Percentiles rank a stretch among this genome's conserved stretches.
phyloP scores from a whole-genome alignment of 1,140 invertebrate species.

The Drosophila tani region DNA sequence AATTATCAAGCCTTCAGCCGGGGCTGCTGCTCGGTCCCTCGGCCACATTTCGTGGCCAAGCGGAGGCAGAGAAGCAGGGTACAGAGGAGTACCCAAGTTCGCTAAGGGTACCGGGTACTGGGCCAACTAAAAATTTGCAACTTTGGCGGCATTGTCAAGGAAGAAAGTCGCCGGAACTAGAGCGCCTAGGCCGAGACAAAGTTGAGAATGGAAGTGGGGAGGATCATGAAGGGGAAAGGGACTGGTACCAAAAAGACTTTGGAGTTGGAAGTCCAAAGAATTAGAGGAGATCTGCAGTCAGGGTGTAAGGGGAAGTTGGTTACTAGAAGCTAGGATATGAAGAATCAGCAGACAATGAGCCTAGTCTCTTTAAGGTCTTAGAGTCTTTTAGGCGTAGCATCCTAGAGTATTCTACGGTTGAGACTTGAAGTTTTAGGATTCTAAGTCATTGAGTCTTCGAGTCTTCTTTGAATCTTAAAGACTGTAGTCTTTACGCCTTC shows the following conservation, averaged over 20 bases:
- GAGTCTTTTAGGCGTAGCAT: too few species aligned
- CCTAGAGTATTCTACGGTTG: accelerated
- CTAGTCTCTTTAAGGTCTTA: too few species aligned
- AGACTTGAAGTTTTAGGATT: too few species aligned
- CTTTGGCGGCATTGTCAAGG: slow-evolving; percentile 50
- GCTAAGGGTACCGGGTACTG: slow-evolving; percentile 17
- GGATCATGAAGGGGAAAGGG: background rate
- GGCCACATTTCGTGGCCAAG: too few species aligned
- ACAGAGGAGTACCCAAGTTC: background rate
- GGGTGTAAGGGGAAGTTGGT: too few species aligned
- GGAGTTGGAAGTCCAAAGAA: background rate
- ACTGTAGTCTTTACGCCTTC: too few species aligned
- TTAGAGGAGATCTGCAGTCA: too few species aligned
- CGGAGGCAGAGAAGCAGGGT: background rate
- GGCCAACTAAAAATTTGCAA: slow-evolving; percentile 54
- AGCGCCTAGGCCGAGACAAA: slow-evolving; percentile 60
- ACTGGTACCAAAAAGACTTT: background rate
- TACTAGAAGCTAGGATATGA: background rate
- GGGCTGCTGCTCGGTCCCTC: slow-evolving; percentile 20
- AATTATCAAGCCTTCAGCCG: slow-evolving; percentile 69
- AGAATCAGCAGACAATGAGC: background rate
- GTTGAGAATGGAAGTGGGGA: background rate
- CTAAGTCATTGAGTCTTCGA: background rate
- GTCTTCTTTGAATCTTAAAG: too few species aligned
- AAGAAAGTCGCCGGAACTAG: slow-evolving; percentile 73